Evolutionary conservation across 2,113 vertebrate genomes (phyloP).

Genomic region (Astatotilapia flaviijosephi): DNA sequence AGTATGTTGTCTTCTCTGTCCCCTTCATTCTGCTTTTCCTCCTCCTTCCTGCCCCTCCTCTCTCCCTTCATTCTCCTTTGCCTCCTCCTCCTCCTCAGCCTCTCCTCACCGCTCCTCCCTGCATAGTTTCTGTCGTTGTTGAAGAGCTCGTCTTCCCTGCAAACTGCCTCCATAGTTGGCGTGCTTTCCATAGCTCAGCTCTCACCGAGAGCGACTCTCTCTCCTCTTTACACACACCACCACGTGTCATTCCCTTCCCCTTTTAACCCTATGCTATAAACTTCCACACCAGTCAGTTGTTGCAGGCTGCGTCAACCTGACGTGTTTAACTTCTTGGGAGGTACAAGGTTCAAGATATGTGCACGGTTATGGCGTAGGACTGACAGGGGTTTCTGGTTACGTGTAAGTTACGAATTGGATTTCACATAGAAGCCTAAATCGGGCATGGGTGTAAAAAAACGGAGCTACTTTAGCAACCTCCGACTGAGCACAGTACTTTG

Average conservation of each 20-base stretch:
- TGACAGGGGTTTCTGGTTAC: background rate
- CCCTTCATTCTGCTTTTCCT: background rate
- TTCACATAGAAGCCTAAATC: background rate
- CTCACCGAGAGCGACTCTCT: background rate
- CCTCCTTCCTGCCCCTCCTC: background rate
- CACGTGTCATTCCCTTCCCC: background rate
- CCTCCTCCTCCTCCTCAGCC: background rate
- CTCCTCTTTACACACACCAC: background rate
- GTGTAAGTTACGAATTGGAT: background rate
- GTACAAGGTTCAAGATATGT: background rate
- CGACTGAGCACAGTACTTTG: background rate
- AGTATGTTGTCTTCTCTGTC: background rate
- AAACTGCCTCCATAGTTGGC: slow-evolving; percentile 20
- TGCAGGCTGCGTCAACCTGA: background rate
- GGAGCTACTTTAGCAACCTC: background rate
- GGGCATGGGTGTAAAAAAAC: background rate
- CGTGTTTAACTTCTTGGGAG: background rate
- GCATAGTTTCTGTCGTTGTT: background rate
- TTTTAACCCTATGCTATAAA: background rate
- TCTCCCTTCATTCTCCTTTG: background rate
- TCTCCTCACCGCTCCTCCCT: background rate
- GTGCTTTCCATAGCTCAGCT: slow-evolving; percentile 29
- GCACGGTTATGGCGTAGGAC: background rate
- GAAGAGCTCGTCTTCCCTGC: background rate
- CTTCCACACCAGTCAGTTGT: background rate